phyloP scores from a whole-genome alignment of 2,797 vertebrate genomes.

The Valencia hispanica region DNA sequence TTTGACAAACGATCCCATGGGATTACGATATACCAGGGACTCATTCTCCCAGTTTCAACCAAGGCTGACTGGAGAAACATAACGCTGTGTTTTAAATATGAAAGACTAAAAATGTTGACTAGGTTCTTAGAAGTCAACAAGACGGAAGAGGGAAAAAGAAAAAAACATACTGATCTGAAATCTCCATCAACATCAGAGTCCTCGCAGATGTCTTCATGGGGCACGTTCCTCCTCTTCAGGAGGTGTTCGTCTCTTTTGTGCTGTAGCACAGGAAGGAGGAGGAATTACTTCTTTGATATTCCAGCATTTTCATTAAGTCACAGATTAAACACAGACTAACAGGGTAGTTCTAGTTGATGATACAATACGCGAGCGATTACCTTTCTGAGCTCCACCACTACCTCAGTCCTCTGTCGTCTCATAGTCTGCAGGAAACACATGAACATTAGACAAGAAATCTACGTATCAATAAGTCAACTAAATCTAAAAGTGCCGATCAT shows the following conservation, averaged over 20 bases:
- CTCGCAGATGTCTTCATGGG: slow-evolving; percentile 95
- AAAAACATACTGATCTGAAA: slow-evolving; percentile 90
- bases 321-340: neutral
- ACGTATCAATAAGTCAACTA: neutral
- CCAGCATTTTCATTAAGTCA: neutral
- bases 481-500: neutral
- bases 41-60: neutral
- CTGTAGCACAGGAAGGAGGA: slow-evolving; percentile 68
- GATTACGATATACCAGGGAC: neutral
- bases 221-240: slow-evolving; percentile 97
- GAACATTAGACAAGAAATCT: slow-evolving; percentile 4
- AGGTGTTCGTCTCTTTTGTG: slow-evolving; percentile 99
- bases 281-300: slow-evolving; percentile 2
- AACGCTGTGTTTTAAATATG: neutral
- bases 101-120: neutral
- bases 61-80: neutral
- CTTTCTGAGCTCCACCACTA: slow-evolving; percentile 98
- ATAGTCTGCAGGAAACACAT: slow-evolving; percentile 85
- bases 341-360: neutral
- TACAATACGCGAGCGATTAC: slow-evolving; percentile 71
- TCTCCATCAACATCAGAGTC: slow-evolving; percentile 96
- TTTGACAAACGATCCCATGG: neutral
- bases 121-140: neutral
- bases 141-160: neutral
- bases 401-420: slow-evolving; percentile 99